Base-by-base conservation (phyloP, 2,888 invertebrate species). In the Chrysopilus asiliformis region DNA sequence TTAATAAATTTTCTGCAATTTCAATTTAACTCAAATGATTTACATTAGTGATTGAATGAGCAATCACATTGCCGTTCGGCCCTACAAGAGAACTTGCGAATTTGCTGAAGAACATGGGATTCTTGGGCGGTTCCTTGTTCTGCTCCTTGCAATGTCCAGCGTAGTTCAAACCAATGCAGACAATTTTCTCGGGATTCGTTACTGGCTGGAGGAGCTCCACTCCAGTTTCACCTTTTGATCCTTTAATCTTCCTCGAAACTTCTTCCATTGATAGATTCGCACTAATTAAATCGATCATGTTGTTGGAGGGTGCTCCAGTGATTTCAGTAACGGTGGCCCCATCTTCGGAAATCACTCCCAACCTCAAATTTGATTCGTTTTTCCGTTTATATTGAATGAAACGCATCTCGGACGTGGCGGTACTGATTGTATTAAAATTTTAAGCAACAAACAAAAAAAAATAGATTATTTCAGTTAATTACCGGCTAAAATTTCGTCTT, bases 101-200 rank as follows among this genome's bases (percentile, higher is more conserved):
- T 65, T 91, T 93, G 59, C 76, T 83, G 62, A 90, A 91, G 47
- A 90, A 76, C 56, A 87, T 79, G 0, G 91, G 91, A 43, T 82
- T 79, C 13, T 68, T 66, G 0, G 85, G 84, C 2, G 72, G 65
- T 0, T 74, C 70, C 12, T 76, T 55, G 14, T 82, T 79, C 55
- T 87, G 86, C 53, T 91, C 90, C 34, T 72, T 68, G 49, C 90
- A 90, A 51, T 89, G 89, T 26, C 87, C 89, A 36, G 66, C 56
- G 60, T 91, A 91, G 60, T 91, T 91, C 40, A 89, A 67, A 1
- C 86, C 87, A 10, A 90, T 74, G 52, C 89, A 89, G 1, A 82
- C 70, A 1, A 91, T 72, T 60, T 91, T 91, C 51, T 87, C 86
- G 39, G 85, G 79, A 17, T 75, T 74, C 2, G 72, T 72, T 13